These are phyloP conservation scores for Colaptes auratus DNA, from an alignment of 2,113 vertebrate genomes.

Conservation along the genomic window DNA sequence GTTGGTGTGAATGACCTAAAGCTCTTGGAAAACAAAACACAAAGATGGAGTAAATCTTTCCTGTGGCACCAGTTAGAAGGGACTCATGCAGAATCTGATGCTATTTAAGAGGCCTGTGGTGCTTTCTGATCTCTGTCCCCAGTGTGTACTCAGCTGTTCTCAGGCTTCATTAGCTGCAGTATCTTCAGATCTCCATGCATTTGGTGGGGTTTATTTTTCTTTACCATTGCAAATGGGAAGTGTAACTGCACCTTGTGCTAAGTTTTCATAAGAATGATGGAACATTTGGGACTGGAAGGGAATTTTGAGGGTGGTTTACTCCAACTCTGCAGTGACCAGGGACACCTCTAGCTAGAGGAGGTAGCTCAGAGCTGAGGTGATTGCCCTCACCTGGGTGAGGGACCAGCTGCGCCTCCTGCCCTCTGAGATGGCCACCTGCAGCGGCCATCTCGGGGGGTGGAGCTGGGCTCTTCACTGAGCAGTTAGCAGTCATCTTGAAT, in stretches of 20 bases:
- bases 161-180: neutral
- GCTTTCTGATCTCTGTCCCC: neutral
- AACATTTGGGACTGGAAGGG: neutral
- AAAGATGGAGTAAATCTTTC: neutral
- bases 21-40: neutral
- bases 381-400: neutral
- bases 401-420: neutral
- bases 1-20: neutral
- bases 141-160: neutral
- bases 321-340: neutral
- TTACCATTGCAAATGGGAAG: neutral
- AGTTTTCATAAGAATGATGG: neutral
- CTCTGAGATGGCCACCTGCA: neutral
- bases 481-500: neutral
- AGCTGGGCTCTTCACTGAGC: too few relatives aligned
- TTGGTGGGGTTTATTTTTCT: neutral
- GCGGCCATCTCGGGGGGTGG: neutral
- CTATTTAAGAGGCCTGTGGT: neutral
- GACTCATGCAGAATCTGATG: neutral
- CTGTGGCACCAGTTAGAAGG: neutral
- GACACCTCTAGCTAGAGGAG: neutral
- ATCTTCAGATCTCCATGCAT: neutral
- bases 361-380: neutral
- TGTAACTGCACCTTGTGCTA: neutral
- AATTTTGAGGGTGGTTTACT: too few relatives aligned